Conservation (phyloP, 35 echinoderm and acorn worm genomes). For the Amphiura filiformis region DNA sequence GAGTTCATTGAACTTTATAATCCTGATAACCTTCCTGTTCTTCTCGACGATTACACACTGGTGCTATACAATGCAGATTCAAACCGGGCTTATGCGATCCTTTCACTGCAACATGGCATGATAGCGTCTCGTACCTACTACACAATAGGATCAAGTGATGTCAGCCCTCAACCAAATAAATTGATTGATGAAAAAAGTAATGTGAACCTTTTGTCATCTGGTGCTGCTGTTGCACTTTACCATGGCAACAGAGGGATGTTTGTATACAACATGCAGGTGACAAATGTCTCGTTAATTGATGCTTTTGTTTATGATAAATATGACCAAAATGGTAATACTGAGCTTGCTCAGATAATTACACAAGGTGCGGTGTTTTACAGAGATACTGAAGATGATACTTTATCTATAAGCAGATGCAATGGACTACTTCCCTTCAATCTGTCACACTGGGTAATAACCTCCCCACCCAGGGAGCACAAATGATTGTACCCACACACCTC, state of each 20-base stretch:
- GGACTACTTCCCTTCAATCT: constrained; percentile 56
- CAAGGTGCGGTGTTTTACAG: no score
- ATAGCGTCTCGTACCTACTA: constrained; percentile 42
- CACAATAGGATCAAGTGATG: constrained; percentile 62
- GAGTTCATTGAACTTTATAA: constrained; percentile 90
- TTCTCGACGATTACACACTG: constrained; percentile 72
- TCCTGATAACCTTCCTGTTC: constrained; percentile 34
- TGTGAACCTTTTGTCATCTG: constrained; percentile 51
- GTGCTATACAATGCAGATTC: constrained; percentile 67
- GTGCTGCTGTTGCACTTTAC: constrained; percentile 81
- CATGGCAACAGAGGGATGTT: constrained; percentile 30
- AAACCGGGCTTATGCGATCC: constrained; percentile 51
- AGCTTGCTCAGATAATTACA: no score
- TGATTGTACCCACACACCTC: constrained; percentile 21
- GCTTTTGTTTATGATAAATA: constrained; percentile 81
- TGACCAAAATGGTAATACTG: not conserved
- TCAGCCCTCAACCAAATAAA: constrained; percentile 61
- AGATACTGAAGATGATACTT: no score
- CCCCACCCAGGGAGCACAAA: constrained; percentile 51
- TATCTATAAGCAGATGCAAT: constrained; percentile 62
- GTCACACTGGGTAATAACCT: constrained; percentile 33
- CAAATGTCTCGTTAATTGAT: constrained; percentile 71
- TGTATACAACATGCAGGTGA: constrained; percentile 44
- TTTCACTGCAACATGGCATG: constrained; percentile 17
- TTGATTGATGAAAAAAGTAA: not conserved